Evolutionary conservation across 37 sponge, comb jelly and placozoan genomes (phyloP).

Genomic region (Beroe ovata): DNA sequence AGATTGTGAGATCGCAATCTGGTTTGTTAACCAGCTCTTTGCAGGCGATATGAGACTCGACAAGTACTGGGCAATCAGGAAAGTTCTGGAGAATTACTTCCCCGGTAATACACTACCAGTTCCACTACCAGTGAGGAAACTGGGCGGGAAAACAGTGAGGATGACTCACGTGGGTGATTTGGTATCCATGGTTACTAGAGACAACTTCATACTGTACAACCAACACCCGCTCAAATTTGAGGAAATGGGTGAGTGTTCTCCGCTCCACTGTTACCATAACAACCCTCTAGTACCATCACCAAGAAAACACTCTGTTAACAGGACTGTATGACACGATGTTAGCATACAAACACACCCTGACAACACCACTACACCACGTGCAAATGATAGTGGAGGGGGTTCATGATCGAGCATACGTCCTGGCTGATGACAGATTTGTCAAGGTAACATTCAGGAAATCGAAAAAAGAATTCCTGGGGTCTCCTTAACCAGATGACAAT

Average conservation of each 20-base stretch:
- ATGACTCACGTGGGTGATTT: background rate
- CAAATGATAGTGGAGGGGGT: background rate
- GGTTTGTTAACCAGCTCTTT: too few relatives aligned
- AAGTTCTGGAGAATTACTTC: background rate
- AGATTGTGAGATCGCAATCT: too few relatives aligned
- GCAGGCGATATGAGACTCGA: conserved; percentile 33
- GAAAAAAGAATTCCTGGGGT: too few relatives aligned
- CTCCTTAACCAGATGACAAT: too few relatives aligned
- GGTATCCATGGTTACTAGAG: background rate
- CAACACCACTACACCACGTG: background rate
- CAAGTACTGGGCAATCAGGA: conserved; percentile 58
- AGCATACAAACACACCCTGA: background rate
- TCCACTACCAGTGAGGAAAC: background rate
- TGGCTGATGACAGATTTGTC: background rate
- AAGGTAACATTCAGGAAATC: too few relatives aligned
- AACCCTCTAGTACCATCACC: too few relatives aligned
- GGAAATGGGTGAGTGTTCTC: conserved; percentile 43
- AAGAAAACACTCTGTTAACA: background rate
- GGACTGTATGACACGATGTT: background rate
- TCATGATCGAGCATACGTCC: conserved; percentile 41
- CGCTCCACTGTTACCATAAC: background rate
- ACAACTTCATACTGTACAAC: conserved; percentile 27
- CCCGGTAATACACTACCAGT: conserved; percentile 5
- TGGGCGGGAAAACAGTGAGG: conserved; percentile 5
- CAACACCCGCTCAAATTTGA: conserved; percentile 2